Conservation (phyloP, 2,888 invertebrate genomes). For the Volucella inflata region DNA sequence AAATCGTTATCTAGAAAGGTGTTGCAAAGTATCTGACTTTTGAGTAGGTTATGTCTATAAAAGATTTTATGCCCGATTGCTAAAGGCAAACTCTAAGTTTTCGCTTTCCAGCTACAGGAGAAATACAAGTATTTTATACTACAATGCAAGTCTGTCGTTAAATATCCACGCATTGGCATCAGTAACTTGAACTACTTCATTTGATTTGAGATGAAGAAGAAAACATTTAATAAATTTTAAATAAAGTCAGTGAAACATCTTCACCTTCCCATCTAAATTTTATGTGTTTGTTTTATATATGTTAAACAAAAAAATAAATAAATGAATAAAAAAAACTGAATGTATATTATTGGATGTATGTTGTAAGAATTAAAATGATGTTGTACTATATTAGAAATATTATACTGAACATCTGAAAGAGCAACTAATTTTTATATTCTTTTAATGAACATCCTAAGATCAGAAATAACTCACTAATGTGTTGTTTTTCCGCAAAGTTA, state of each 20-base stretch:
- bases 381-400: constrained; percentile 38
- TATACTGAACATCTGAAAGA: constrained; percentile 32
- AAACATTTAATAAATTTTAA: too few species aligned
- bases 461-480: constrained; percentile 55
- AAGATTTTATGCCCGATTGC: too few species aligned
- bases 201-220: too few species aligned
- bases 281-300: constrained; percentile 59
- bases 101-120: too few species aligned
- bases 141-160: too few species aligned
- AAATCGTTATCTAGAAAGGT: too few species aligned
- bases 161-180: too few species aligned
- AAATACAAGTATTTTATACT: too few species aligned
- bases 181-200: too few species aligned
- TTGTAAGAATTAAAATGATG: constrained; percentile 60
- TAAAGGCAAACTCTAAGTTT: too few species aligned
- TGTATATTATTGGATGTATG: constrained; percentile 49
- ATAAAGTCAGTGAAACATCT: not conserved
- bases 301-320: constrained; percentile 59
- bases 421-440: constrained; percentile 58
- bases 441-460: constrained; percentile 34
- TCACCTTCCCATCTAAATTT: constrained; percentile 37
- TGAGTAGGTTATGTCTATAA: too few species aligned
- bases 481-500: constrained; percentile 2
- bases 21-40: too few species aligned
- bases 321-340: constrained; percentile 45